Evolutionary conservation across 2,797 vertebrate genomes (phyloP).

Genomic region (Falco naumanni): DNA sequence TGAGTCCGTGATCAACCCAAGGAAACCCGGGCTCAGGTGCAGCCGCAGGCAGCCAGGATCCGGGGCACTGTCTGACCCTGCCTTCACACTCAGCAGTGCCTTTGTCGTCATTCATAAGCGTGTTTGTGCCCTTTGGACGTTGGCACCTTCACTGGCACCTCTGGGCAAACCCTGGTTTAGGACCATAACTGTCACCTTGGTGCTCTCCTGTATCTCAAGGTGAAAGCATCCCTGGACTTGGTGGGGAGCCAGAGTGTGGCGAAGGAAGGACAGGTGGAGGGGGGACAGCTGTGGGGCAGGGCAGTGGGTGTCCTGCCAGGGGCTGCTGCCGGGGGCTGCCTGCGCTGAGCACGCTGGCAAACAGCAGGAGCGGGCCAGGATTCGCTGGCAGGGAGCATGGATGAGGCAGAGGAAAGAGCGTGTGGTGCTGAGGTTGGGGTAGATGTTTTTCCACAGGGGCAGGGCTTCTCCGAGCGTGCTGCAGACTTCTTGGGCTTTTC

Average conservation of each 20-base stretch:
- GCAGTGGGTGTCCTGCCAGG: background rate
- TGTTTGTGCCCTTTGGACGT: background rate
- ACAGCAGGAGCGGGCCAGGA: background rate
- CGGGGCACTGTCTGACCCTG: fast-evolving
- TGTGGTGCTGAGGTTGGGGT: background rate
- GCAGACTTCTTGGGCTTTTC: background rate
- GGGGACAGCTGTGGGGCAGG: background rate
- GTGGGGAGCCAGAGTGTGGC: background rate
- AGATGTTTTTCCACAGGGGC: background rate
- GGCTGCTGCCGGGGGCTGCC: background rate
- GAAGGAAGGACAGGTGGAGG: background rate
- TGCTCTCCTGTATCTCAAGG: fast-evolving
- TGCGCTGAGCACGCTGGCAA: fast-evolving
- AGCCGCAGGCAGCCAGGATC: fast-evolving
- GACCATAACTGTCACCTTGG: fast-evolving
- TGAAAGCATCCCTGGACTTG: background rate
- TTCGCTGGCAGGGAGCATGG: fast-evolving
- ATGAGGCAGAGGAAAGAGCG: background rate
- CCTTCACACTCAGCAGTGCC: fast-evolving
- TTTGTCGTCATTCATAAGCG: fast-evolving
- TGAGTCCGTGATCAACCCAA: fast-evolving
- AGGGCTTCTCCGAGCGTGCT: background rate
- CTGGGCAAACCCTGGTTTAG: background rate
- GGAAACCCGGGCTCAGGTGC: background rate
- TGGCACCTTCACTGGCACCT: fast-evolving